Base-by-base conservation (phyloP, 2,888 invertebrate species). In the Himalopsyche tibetana region DNA sequence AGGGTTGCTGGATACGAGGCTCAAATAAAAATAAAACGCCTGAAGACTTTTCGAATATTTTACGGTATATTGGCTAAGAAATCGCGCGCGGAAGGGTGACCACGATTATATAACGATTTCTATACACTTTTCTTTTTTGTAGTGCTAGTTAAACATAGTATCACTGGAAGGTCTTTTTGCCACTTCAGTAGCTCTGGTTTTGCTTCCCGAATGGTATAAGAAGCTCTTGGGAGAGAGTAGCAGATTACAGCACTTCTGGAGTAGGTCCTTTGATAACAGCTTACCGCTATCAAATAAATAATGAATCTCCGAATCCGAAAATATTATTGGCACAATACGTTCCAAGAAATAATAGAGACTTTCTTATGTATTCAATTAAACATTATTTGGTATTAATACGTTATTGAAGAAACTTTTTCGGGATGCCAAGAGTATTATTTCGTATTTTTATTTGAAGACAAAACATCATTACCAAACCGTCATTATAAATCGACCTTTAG, bases 11-110 rank as follows among this genome's bases (percentile, higher is more conserved):
- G 45, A 82, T 45, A n/a, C 55, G 38, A 45, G 69, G 51, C 55
- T 45, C 36, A 40, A 74, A 82, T 85, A 85, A 82, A 85, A 85
- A 82, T 82, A 85, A 85, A 85, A 84, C 55, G 42, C 63, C 63
- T 81, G 38, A 74, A 84, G 63, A 84, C 84, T 84, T 81, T 19
- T 55, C 79, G 40, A 83, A 83, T 74, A 55, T 79, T 55, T 84
- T 55, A 79, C 55, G 84, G 51, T 84, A 80, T 84, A 84, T 84
- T 55, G 84, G 84, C 80, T 80, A 51, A 36, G 84, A 51, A 42
- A 55, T 38, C 79, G 80, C 84, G 80, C 55, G 80, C 84, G n/a
- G 55, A 51, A n/a, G 84, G 79, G 55, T 51, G 45, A 69, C 40
- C 55, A 74, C 74, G 74, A 74, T 74, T 74, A 74, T 38, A 74